Percentiles rank a stretch among this genome's conserved stretches.
These are phyloP conservation scores for Rhodeus uyekii DNA, from an alignment of 2,797 vertebrate genomes.

Conservation along the genomic window DNA sequence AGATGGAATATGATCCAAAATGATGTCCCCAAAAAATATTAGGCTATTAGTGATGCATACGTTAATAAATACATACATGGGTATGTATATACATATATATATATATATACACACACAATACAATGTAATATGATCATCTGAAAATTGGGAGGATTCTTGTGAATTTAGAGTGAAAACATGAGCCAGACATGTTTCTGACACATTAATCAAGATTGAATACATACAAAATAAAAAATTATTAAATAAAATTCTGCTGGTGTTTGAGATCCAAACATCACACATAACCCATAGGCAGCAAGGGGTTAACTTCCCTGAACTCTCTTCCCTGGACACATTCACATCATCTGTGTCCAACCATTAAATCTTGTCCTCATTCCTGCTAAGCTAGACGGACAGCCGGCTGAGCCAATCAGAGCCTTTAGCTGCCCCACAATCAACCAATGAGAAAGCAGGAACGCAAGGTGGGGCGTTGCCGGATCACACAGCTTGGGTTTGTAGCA, in stretches of 20 bases:
- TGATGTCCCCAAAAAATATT: background rate
- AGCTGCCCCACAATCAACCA: slow-evolving; percentile 64
- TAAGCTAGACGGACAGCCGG: slow-evolving; percentile 70
- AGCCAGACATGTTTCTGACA: background rate
- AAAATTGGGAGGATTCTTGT: too few relatives aligned
- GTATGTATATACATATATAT: background rate
- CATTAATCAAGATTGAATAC: too few relatives aligned
- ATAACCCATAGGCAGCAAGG: slow-evolving; percentile 57
- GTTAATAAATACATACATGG: background rate
- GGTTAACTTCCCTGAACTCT: slow-evolving; percentile 73
- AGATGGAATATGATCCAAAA: too few relatives aligned
- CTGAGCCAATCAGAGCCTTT: slow-evolving; percentile 67
- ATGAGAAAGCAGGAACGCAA: slow-evolving; percentile 60
- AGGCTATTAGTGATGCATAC: background rate
- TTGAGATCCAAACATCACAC: background rate
- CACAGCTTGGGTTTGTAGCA: slow-evolving; percentile 73
- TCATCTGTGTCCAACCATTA: slow-evolving; percentile 75
- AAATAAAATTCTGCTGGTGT: too few relatives aligned
- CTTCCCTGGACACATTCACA: slow-evolving; percentile 77
- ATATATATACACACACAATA: background rate
- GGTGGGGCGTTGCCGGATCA: slow-evolving; percentile 62
- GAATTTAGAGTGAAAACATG: background rate
- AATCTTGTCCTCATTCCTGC: slow-evolving; percentile 76
- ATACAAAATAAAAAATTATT: background rate
- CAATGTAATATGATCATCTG: background rate